Percentiles rank a stretch among this genome's conserved stretches.
These are phyloP conservation scores for Propithecus perrieri DNA, from an alignment of 2,797 vertebrate species.

Conservation along the genomic window DNA sequence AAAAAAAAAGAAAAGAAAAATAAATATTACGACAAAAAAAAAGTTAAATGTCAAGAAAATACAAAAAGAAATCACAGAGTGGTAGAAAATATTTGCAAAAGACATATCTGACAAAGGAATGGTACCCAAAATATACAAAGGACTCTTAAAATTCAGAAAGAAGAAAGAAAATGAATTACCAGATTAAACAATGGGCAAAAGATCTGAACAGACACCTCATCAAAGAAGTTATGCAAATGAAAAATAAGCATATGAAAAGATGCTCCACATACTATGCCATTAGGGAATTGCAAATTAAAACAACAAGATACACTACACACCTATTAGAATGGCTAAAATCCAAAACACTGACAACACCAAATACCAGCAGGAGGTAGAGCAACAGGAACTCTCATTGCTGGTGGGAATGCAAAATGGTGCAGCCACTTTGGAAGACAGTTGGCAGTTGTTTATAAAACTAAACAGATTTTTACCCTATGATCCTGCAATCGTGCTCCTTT, in stretches of 20 bases:
- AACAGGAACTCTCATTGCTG: neutral
- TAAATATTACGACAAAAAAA: too few relatives aligned
- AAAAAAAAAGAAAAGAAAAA: too few relatives aligned
- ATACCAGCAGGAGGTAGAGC: neutral
- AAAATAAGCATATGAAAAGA: constrained; percentile 5
- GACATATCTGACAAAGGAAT: neutral
- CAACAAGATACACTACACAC: neutral
- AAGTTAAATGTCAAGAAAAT: constrained; percentile 26
- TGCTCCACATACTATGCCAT: neutral
- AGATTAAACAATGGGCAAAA: neutral
- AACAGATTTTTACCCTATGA: neutral
- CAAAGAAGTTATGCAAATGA: neutral
- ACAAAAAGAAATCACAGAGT: neutral
- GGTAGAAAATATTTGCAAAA: neutral
- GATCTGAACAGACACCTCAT: neutral
- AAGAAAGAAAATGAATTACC: neutral
- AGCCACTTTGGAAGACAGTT: neutral
- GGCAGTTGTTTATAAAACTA: neutral
- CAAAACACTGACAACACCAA: neutral
- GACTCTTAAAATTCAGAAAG: neutral
- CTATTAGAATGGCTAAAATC: neutral
- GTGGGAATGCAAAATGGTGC: neutral
- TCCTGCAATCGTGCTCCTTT: neutral
- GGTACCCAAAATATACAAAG: neutral
- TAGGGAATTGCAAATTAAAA: neutral